These are phyloP conservation scores for Typhlomys cinereus DNA, from an alignment of 2,113 vertebrate species.

Conservation along the genomic window DNA sequence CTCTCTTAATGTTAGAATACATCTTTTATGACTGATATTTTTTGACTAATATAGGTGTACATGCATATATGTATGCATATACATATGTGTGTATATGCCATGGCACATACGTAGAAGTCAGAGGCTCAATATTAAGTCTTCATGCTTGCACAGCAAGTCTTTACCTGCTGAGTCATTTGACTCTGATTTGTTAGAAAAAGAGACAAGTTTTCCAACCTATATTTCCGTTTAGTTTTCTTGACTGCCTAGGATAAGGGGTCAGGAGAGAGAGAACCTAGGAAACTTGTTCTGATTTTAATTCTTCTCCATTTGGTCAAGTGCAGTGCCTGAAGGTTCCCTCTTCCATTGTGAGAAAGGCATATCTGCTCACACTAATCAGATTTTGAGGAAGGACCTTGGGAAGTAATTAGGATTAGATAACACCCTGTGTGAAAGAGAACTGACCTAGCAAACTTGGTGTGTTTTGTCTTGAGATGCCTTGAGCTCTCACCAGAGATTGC, in stretches of 20 bases:
- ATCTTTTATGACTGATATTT: not conserved
- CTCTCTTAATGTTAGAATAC: not conserved
- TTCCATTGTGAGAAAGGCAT: not conserved
- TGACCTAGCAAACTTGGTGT: not conserved
- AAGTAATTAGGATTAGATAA: not conserved
- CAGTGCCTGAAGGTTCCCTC: not conserved
- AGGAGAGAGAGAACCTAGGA: not conserved
- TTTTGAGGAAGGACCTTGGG: too few species aligned
- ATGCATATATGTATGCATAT: too few species aligned
- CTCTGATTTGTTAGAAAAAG: too few species aligned
- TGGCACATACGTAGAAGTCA: too few species aligned
- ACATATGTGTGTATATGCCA: too few species aligned
- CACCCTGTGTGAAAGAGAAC: not conserved
- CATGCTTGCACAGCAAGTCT: too few species aligned
- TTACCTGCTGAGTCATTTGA: too few species aligned
- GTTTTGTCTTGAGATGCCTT: not conserved
- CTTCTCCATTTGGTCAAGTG: not conserved
- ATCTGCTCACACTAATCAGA: not conserved
- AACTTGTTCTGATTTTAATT: not conserved
- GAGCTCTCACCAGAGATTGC: not conserved
- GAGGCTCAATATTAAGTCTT: too few species aligned
- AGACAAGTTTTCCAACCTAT: not conserved
- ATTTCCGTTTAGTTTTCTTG: not conserved
- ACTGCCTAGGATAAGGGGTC: not conserved
- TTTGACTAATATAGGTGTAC: too few species aligned